Evolutionary conservation across 2,113 vertebrate species (phyloP).

Genomic region (Macquaria australasica): DNA sequence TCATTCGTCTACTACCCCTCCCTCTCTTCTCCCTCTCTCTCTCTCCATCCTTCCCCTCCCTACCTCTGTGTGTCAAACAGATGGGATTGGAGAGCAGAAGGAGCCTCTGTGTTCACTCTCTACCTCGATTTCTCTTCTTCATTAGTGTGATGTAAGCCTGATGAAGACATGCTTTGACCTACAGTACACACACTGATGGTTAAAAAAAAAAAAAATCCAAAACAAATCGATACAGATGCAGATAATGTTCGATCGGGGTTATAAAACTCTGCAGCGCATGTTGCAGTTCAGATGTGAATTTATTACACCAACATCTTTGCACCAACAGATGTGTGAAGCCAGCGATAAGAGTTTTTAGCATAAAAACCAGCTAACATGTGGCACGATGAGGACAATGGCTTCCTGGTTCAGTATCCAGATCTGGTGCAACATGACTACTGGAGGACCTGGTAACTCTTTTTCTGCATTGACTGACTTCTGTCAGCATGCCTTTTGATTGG

Average conservation of each 20-base stretch:
- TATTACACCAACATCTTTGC: conserved; percentile 32
- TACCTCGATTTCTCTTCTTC: conserved; percentile 68
- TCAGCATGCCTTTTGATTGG: conserved; percentile 2
- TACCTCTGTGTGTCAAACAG: conserved; percentile 81
- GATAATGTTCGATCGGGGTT: conserved; percentile 21
- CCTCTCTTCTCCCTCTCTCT: conserved; percentile 64
- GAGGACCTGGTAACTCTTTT: background rate
- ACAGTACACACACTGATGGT: conserved; percentile 25
- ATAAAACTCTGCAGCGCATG: conserved; percentile 24
- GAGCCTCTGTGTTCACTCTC: conserved; percentile 66
- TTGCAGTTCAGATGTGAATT: conserved; percentile 41
- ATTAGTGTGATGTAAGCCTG: conserved; percentile 62
- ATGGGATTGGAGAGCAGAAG: conserved; percentile 82
- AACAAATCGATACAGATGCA: conserved; percentile 50
- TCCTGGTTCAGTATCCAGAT: conserved; percentile 3
- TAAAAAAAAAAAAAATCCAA: background rate
- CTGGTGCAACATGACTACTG: background rate
- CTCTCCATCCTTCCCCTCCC: conserved; percentile 52
- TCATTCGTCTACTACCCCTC: conserved; percentile 80
- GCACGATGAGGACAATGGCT: conserved; percentile 39
- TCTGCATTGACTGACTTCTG: background rate
- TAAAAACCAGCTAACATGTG: conserved; percentile 35
- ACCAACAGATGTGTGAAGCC: conserved; percentile 55
- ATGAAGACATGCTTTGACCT: conserved; percentile 57
- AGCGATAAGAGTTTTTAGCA: conserved; percentile 22